Evolutionary conservation across 2,888 invertebrate species (phyloP), one percentile per base, ranked within the genome.

Genomic region (Alloscopus bannaensis): DNA sequence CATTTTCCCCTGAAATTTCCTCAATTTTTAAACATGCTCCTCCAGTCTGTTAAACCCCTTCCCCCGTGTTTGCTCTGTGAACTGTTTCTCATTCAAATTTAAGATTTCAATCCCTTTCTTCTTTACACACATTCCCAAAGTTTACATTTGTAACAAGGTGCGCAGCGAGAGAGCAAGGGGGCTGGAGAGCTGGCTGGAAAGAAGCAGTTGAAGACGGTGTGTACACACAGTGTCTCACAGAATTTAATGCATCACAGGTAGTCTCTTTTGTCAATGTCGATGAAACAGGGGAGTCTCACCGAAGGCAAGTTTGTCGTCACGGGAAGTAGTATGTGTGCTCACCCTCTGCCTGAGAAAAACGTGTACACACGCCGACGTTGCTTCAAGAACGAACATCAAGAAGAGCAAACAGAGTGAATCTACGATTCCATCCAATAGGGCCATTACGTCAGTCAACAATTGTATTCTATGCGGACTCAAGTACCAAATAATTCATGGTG

Each of bases 361-460:
- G 60, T n/a, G n/a, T 60, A 42, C 22, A 24, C 31, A 18, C 28
- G n/a, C 3, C n/a, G 13, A 42, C 47, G 42, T 69, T 57, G 24
- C 52, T 57, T 16, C 16, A n/a, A 28, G 57, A 57, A 47, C 18
- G 47, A 57, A 29, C 70, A 70, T 59, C 47, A 60, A 59, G 40
- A 59, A 20, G 47, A 72, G 52, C 36, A 62, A 52, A 72, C 40
- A 62, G 60, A 69, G 52, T 20, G 36, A 52, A 22, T 22, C 45
- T 42, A 42, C 69, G 2, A 52, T 24, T 4, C 13, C 57, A n/a
- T 57, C 16, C n/a, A 52, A 70, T 45, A 42, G 47, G 59, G 45
- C 65, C 75, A 75, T 75, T 75, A 75, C 66, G 66, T 75, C 66
- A 75, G 66, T 75, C 75, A 75, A 75, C 75, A 75, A 75, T 66